Evolutionary conservation across 2,888 invertebrate genomes (phyloP), one percentile per base, ranked within the genome.

Genomic region (Drosophila multiciliata): DNA sequence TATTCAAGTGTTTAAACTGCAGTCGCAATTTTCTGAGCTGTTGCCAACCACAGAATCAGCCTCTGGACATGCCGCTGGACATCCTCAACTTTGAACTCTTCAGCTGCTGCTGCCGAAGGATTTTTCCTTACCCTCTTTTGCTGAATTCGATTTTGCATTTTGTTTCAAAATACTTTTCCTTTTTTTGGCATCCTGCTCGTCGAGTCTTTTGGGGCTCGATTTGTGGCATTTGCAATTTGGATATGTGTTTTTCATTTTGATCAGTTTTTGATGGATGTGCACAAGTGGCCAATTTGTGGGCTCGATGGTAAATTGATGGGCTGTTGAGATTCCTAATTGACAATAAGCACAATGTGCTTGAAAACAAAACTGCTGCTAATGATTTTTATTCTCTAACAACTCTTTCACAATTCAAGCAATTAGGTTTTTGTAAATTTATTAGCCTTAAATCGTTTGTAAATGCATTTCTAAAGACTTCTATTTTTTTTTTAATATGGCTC

Each of bases 21-120:
- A 12, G 45, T 20, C 12, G 20, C 45, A 20, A 20, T 20, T 42
- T 20, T 45, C 7, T 7, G 12, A 15, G n/a, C 54, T 49, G 9
- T 32, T 52, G 49, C 73, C 72, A 66, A 66, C 87, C 85, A 74
- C 85, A 87, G 85, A 74, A 70, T 62, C 29, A 29, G 81, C 77
- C 80, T 82, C 17, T 26, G 60, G 23, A 20, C 26, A 36, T 20
- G 81, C 77, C 80, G 80, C 55, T 66, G 75, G 86, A 42, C 61
- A 38, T 20, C 38, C 5, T 26, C 36, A 42, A 32, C 45, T 23
- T 32, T n/a, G 11, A 6, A 12, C 29, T 49, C 12, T 32, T 38
- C n/a, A n/a, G 26, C 42, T 57, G 15, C 5, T 57, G 6, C 32
- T 15, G 6, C 32, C 17, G 32, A 20, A 42, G 32, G 17, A 15